These are phyloP conservation scores for Campodea augens DNA, from an alignment of 1,140 invertebrate genomes.

Conservation along the genomic window DNA sequence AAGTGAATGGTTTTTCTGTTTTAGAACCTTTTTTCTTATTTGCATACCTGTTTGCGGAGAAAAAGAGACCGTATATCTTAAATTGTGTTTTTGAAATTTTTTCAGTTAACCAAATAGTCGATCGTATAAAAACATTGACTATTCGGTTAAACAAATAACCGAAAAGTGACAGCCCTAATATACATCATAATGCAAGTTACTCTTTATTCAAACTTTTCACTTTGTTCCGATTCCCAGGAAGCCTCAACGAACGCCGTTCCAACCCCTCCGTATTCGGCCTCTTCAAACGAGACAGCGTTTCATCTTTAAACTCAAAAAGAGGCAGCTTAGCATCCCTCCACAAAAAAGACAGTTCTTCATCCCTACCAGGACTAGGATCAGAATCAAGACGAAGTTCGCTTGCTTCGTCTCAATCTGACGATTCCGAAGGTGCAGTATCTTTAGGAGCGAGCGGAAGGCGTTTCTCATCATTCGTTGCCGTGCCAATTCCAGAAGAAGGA, in stretches of 20 bases:
- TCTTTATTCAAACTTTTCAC: too few species aligned
- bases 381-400: neutral
- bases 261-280: neutral
- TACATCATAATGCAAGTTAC: too few species aligned
- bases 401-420: neutral
- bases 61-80: too few species aligned
- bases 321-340: neutral
- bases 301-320: neutral
- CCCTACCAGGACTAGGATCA: neutral
- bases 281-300: neutral
- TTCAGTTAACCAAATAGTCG: too few species aligned
- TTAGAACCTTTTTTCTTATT: too few species aligned
- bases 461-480: neutral
- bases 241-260: neutral
- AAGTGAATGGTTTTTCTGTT: too few species aligned
- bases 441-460: neutral
- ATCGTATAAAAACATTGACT: too few species aligned
- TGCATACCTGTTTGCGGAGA: too few species aligned
- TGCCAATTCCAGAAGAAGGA: neutral
- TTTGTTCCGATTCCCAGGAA: neutral
- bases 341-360: neutral
- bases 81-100: too few species aligned
- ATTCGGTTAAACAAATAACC: too few species aligned
- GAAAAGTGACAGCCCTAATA: too few species aligned
- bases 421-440: neutral